These are phyloP conservation scores for Balaenoptera acutorostrata DNA, from an alignment of 2,113 vertebrate species.

Conservation along the genomic window DNA sequence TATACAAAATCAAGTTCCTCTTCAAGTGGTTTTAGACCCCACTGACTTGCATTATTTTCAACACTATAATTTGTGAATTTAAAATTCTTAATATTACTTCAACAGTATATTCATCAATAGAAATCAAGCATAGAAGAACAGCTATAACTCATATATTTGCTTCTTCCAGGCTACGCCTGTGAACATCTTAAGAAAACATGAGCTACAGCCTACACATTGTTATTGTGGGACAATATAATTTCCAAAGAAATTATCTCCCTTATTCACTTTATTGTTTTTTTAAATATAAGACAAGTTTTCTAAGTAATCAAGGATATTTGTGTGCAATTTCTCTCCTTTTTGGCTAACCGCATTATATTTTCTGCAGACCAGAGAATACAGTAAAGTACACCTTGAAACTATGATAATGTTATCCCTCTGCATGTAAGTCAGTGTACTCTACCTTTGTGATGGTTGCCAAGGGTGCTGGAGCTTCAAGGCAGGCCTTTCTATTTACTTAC, in stretches of 20 bases:
- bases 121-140: not conserved
- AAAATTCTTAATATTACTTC: not conserved
- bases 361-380: not conserved
- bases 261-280: not conserved
- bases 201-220: not conserved
- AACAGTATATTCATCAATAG: not conserved
- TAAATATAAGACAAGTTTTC: not conserved
- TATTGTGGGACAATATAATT: not conserved
- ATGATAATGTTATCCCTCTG: not conserved
- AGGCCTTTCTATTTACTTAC: not conserved
- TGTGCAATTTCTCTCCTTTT: not conserved
- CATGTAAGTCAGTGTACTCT: not conserved
- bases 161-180: not conserved
- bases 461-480: not conserved
- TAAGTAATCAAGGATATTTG: not conserved
- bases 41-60: constrained; percentile 19
- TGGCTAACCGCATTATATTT: not conserved
- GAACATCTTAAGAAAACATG: not conserved
- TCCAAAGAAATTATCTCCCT: not conserved
- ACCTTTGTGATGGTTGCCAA: not conserved
- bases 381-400: not conserved
- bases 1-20: not conserved
- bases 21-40: not conserved
- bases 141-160: not conserved
- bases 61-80: constrained; percentile 1